phyloP scores from a whole-genome alignment of 2,888 invertebrate species.

The Bimastos eiseni region DNA sequence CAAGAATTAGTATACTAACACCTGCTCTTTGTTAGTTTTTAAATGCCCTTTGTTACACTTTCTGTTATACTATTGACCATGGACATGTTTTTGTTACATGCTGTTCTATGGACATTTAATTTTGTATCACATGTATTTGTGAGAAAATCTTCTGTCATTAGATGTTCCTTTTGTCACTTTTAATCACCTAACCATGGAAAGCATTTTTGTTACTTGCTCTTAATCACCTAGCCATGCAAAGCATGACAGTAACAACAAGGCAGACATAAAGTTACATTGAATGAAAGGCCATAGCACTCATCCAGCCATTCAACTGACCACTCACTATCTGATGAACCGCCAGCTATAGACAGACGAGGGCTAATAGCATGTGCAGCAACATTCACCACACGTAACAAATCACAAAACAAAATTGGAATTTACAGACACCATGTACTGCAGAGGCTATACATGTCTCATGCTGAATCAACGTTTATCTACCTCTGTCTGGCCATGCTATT shows the following conservation, averaged over 20 bases:
- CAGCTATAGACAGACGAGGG: background rate
- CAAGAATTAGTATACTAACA: no score
- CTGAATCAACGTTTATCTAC: background rate
- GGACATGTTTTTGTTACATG: no score
- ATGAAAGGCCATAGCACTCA: background rate
- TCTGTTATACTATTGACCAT: no score
- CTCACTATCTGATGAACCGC: background rate
- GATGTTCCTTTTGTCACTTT: no score
- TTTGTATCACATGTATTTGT: no score
- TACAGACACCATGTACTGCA: background rate
- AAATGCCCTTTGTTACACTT: no score
- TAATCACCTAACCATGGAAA: no score
- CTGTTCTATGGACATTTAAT: no score
- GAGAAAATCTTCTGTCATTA: no score
- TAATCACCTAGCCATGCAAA: background rate
- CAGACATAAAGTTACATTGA: background rate
- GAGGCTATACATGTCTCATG: background rate
- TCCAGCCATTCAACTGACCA: background rate
- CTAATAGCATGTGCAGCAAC: background rate
- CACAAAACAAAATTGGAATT: background rate
- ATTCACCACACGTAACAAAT: background rate
- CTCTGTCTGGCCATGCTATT: background rate
- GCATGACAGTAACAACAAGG: no score
- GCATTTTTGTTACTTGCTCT: no score
- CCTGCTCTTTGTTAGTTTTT: no score